Evolutionary conservation across 2,888 invertebrate species (phyloP).

Genomic region (Synanthedon vespiformis): DNA sequence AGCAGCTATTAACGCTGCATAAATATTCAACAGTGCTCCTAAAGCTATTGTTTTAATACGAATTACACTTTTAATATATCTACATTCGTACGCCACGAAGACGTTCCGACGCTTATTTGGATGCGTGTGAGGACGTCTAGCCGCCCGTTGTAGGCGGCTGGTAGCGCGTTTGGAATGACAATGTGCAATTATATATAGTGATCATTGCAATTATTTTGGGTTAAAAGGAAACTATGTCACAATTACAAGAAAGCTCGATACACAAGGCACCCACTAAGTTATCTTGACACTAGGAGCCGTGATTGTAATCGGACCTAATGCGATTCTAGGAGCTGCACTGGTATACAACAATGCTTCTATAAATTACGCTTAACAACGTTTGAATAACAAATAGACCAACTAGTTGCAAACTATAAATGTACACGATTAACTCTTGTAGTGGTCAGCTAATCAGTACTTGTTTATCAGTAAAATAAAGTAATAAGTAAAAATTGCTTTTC

Average conservation of each 20-base stretch:
- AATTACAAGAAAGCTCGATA: constrained; percentile 2
- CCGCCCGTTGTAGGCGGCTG: constrained; percentile 28
- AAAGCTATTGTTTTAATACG: constrained; percentile 31
- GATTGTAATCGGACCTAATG: constrained; percentile 8
- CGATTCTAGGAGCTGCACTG: constrained; percentile 7
- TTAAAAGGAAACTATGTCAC: constrained; percentile 49
- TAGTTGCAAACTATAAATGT: neutral
- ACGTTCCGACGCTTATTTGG: constrained; percentile 42
- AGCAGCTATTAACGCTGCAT: constrained; percentile 9
- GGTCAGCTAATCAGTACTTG: too few species aligned
- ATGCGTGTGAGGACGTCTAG: constrained; percentile 39
- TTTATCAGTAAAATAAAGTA: too few species aligned
- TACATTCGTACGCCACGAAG: constrained; percentile 52
- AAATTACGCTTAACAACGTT: constrained; percentile 16
- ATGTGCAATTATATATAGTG: constrained; percentile 16
- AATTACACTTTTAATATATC: constrained; percentile 39
- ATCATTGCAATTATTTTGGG: constrained; percentile 40
- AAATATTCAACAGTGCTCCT: constrained; percentile 20
- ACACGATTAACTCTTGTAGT: too few species aligned
- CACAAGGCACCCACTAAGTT: constrained; percentile 16
- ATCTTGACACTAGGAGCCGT: constrained; percentile 7
- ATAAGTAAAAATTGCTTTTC: too few species aligned
- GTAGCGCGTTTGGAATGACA: constrained; percentile 7
- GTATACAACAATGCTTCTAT: constrained; percentile 14
- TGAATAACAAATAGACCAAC: constrained; percentile 19